phyloP scores from a whole-genome alignment of 2,888 invertebrate species.

The Ephialtes manifestator region DNA sequence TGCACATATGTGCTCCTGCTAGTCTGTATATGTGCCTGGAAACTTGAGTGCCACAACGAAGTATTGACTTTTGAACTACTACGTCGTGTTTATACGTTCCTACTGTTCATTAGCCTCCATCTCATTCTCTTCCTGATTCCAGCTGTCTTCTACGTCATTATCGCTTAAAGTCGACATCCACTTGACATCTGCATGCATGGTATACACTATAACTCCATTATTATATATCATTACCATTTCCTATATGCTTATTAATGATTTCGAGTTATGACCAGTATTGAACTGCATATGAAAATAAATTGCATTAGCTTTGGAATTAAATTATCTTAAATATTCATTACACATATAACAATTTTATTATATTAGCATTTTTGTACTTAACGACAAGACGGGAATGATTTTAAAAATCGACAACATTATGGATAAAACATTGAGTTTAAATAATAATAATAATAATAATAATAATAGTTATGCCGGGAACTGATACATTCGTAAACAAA shows the following conservation, averaged over 20 bases:
- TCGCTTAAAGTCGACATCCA: constrained; percentile 5
- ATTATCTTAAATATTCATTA: no score
- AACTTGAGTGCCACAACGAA: constrained; percentile 23
- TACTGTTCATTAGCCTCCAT: constrained; percentile 18
- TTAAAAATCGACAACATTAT: no score
- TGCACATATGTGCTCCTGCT: constrained; percentile 28
- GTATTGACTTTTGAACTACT: constrained; percentile 46
- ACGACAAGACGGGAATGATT: no score
- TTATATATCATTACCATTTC: neutral
- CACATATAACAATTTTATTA: no score
- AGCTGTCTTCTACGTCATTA: neutral
- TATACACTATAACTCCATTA: neutral
- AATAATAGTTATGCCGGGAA: no score
- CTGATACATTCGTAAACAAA: no score
- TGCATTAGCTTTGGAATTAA: no score
- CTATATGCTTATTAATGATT: neutral
- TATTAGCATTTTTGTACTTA: no score
- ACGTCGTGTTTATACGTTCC: constrained; percentile 17
- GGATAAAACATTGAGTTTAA: no score
- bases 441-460: no score
- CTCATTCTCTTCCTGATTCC: constrained; percentile 21
- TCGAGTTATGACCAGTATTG: neutral
- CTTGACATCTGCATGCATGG: neutral
- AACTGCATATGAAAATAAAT: no score
- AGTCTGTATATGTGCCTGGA: constrained; percentile 13